phyloP scores from a whole-genome alignment of 2,888 invertebrate genomes.

The Boloria selene region DNA sequence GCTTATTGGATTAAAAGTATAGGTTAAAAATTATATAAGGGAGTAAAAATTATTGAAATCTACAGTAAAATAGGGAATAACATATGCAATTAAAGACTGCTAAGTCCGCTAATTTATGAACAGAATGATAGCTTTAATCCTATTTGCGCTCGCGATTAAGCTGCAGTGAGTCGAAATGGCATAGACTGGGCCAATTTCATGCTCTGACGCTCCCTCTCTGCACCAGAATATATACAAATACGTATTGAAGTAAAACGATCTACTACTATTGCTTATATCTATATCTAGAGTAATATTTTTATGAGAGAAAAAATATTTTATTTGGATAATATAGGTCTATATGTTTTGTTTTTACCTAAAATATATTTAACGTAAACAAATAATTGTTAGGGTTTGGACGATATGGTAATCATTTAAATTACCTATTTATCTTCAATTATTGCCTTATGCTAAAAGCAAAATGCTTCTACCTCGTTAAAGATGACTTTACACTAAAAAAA shows the following conservation, averaged over 20 bases:
- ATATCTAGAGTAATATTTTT: conserved; percentile 8
- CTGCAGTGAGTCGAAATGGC: conserved; percentile 64
- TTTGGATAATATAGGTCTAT: too few relatives aligned
- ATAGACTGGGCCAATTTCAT: conserved; percentile 76
- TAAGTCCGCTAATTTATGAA: conserved; percentile 56
- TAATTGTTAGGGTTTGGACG: too few relatives aligned
- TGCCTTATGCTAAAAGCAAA: too few relatives aligned
- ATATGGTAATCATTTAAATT: too few relatives aligned
- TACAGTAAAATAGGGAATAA: conserved; percentile 11
- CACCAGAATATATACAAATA: conserved; percentile 55
- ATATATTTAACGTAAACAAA: too few relatives aligned
- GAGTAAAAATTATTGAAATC: conserved; percentile 1
- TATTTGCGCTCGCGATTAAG: conserved; percentile 63
- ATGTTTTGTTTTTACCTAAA: too few relatives aligned
- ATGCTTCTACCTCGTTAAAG: too few relatives aligned
- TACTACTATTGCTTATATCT: conserved; percentile 25
- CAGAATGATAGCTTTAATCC: conserved; percentile 55
- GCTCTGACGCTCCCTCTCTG: conserved; percentile 74
- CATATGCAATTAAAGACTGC: conserved; percentile 21
- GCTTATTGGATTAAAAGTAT: conserved; percentile 2
- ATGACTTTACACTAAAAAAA: too few relatives aligned
- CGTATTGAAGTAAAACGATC: conserved; percentile 47
- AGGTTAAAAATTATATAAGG: conserved; percentile 2
- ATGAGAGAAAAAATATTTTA: too few relatives aligned
- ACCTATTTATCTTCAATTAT: too few relatives aligned